Evolutionary conservation across 2,113 vertebrate species (phyloP), one percentile per base, ranked within the genome.

Genomic region (Riparia riparia): DNA sequence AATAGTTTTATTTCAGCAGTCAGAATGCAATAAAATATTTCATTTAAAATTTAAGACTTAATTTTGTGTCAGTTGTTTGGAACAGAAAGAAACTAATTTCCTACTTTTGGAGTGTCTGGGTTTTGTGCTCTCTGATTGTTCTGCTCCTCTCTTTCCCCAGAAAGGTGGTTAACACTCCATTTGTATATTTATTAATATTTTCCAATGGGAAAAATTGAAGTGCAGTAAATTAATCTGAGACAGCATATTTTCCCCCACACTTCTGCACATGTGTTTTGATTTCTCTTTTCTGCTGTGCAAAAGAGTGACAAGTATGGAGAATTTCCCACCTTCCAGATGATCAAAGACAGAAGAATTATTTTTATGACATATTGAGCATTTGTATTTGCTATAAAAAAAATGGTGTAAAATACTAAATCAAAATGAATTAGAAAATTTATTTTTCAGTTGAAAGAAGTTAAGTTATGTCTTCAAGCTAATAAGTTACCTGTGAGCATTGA

Each of bases 131-230:
- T 93, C 66, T 71, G 39, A 83, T 86, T 71, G 24, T 84, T 89
- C 49, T 91, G 32, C 25, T 83, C 24, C 49, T 41, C 49, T 60
- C 51, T 71, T 74, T 72, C 34, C 66, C 66, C 63, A 77, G 81
- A 87, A 95, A 95, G 63, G 58, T 88, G 82, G 58, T 87, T 88
- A 95, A 91, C 63, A 91, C 87, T 70, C 54, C 68, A 76, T 54
- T 95, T 73, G 18, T 79, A 77, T 79, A 74, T 84, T 97, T 90
- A 94, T 94, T 93, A 96, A 87, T 90, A 87, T 86, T 93, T 96
- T 95, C 93, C 90, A 93, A 37, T 72, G 93, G 74, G 87, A 94
- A 90, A 94, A 95, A 44, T 17, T 88, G 45, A 58, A 93, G 24
- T 51, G 28, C 45, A 47, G 26, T 70, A 95, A 96, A 87, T 45